These are phyloP conservation scores for Plebejus melissa DNA, from an alignment of 2,888 invertebrate species.

Conservation along the genomic window DNA sequence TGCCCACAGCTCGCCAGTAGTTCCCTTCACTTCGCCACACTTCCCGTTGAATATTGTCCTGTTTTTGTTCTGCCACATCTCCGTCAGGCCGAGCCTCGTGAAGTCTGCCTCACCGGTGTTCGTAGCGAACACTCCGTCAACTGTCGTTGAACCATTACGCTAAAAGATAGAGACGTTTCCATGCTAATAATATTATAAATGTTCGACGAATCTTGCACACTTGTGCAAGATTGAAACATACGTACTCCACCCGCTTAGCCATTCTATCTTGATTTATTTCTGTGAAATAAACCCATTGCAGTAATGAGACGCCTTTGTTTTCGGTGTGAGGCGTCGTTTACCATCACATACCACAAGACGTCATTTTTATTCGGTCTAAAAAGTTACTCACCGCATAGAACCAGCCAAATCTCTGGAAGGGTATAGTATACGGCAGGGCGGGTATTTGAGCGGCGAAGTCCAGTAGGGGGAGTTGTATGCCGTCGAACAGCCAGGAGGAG, in stretches of 20 bases:
- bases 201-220: too few species aligned
- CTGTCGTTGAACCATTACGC: constrained; percentile 85
- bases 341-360: too few species aligned
- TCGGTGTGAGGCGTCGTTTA: too few species aligned
- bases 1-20: constrained; percentile 90
- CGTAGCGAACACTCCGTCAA: constrained; percentile 88
- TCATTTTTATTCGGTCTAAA: too few species aligned
- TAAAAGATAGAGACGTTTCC: constrained; percentile 53
- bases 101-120: constrained; percentile 84
- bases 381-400: constrained; percentile 82
- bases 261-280: too few species aligned
- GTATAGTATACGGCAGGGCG: constrained; percentile 76
- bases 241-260: too few species aligned
- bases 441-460: constrained; percentile 78
- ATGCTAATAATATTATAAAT: too few species aligned
- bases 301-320: too few species aligned
- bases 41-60: constrained; percentile 77
- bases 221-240: too few species aligned
- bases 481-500: constrained; percentile 86
- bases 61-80: constrained; percentile 83
- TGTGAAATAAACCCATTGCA: too few species aligned
- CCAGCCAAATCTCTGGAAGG: constrained; percentile 90
- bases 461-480: constrained; percentile 86
- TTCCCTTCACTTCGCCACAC: constrained; percentile 85
- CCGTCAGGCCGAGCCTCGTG: constrained; percentile 81